A percentile compares a stretch with the other conserved stretches of the same genome.
Conservation (phyloP, 2,888 invertebrate genomes). For the Alcis repandata region DNA sequence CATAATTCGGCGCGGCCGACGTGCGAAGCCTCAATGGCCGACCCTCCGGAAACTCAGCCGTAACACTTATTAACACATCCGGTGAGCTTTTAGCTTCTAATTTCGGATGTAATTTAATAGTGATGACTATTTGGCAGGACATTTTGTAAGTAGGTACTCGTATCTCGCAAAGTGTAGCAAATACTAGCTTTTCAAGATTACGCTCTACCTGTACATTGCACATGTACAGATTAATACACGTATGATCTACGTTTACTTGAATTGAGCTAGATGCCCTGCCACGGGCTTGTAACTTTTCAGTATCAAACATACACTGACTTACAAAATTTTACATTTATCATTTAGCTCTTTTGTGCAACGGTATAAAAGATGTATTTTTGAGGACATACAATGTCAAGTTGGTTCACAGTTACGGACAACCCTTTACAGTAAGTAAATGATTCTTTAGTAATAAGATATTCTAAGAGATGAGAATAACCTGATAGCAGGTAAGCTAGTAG, state of each 20-base stretch:
- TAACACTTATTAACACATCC: slow-evolving; percentile 49
- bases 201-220: too few relatives aligned
- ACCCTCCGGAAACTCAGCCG: slow-evolving; percentile 45
- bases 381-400: too few relatives aligned
- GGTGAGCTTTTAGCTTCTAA: slow-evolving; percentile 35
- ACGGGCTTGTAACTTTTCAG: too few relatives aligned
- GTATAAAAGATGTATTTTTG: too few relatives aligned
- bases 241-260: too few relatives aligned
- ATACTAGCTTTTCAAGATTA: too few relatives aligned
- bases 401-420: background rate
- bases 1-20: slow-evolving; percentile 42
- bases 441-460: background rate
- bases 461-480: background rate
- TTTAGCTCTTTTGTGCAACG: too few relatives aligned
- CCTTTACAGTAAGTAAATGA: background rate
- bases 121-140: slow-evolving; percentile 20
- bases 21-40: slow-evolving; percentile 41
- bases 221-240: too few relatives aligned
- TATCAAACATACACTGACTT: too few relatives aligned
- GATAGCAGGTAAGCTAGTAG: slow-evolving; percentile 40
- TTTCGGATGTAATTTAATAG: slow-evolving; percentile 33
- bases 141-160: background rate
- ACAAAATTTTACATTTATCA: too few relatives aligned
- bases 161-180: too few relatives aligned
- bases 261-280: too few relatives aligned